Conservation (phyloP, 1,140 invertebrate species). For the Pseudomyrmex cubaensis region DNA sequence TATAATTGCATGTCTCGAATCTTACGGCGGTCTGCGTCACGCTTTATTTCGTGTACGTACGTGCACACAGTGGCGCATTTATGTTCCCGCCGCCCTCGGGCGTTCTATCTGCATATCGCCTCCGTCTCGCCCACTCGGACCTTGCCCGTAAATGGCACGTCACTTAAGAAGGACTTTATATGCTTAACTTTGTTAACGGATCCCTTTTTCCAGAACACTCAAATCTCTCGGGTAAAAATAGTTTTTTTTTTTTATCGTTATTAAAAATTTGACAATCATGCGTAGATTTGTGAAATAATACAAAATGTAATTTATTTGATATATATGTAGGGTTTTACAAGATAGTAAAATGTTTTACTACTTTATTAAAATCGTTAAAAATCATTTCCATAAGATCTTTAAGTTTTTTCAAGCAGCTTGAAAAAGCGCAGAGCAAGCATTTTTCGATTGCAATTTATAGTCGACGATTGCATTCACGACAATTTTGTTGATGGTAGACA, state of each 20-base stretch:
- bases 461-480: neutral
- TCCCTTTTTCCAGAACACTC: neutral
- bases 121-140: slow-evolving; percentile 1
- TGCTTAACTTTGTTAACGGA: neutral
- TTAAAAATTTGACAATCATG: no score
- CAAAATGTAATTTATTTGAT: no score
- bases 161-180: neutral
- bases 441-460: neutral
- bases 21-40: slow-evolving; percentile 2
- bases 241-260: neutral
- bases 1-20: slow-evolving; percentile 11
- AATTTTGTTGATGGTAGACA: neutral
- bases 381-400: neutral
- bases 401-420: neutral
- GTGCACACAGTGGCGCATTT: neutral
- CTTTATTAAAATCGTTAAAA: no score
- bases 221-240: neutral
- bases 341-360: no score
- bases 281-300: no score
- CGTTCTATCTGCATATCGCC: slow-evolving; percentile 6
- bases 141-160: neutral
- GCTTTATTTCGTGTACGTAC: slow-evolving; percentile 14
- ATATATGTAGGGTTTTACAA: no score
- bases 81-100: neutral
- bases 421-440: neutral